phyloP scores from a whole-genome alignment of 2,888 invertebrate species.

The Epirrhoe tristata region DNA sequence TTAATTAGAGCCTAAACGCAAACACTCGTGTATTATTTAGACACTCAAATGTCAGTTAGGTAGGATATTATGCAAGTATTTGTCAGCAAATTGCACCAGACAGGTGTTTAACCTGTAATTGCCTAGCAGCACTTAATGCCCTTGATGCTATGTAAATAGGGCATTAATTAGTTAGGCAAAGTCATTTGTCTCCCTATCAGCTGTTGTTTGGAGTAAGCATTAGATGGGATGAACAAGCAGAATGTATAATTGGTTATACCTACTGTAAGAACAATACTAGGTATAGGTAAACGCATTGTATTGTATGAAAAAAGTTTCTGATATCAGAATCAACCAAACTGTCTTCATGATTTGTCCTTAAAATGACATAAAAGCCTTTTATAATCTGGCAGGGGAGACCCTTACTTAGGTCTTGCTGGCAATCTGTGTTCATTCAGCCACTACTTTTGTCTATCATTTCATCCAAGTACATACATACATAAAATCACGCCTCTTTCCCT shows the following conservation, averaged over 20 bases:
- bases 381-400: too few species aligned
- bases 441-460: too few species aligned
- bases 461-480: neutral
- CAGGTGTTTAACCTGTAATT: conserved; percentile 45
- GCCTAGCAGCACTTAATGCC: conserved; percentile 51
- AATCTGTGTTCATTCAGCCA: too few species aligned
- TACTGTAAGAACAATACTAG: neutral
- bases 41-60: neutral
- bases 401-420: too few species aligned
- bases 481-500: too few species aligned
- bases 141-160: conserved; percentile 54
- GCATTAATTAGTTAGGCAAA: conserved; percentile 53
- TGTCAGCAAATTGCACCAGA: conserved; percentile 24
- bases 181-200: conserved; percentile 47
- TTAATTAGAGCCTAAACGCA: neutral
- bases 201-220: conserved; percentile 26
- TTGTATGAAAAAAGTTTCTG: too few species aligned
- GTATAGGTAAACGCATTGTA: neutral
- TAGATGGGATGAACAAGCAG: conserved; percentile 30
- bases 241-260: conserved; percentile 7
- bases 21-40: neutral
- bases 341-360: too few species aligned
- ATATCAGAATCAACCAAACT: too few species aligned
- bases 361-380: too few species aligned
- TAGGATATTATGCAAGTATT: conserved; percentile 7